Conservation (phyloP, 2,888 invertebrate species). For the Globia sparganii region DNA sequence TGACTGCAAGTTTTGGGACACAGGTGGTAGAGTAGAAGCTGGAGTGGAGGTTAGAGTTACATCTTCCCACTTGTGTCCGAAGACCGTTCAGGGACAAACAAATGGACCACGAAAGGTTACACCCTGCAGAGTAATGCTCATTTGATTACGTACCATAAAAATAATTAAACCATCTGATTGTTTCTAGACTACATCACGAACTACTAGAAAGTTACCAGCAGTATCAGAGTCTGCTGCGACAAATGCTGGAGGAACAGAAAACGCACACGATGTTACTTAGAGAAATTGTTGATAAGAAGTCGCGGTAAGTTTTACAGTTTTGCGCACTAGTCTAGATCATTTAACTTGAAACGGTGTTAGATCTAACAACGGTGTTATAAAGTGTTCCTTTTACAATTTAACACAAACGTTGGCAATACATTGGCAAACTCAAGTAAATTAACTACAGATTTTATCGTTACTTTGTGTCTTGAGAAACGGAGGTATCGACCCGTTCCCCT, state of each 20-base stretch:
- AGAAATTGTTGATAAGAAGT: conserved; percentile 79
- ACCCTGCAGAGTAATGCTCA: not conserved
- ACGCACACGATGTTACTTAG: conserved; percentile 91
- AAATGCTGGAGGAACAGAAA: conserved; percentile 93
- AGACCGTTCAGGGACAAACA: not conserved
- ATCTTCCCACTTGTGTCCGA: not conserved
- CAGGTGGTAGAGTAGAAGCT: not conserved
- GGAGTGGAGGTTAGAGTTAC: no score
- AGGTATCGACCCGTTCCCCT: not conserved
- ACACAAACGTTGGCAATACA: not conserved
- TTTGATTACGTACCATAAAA: not conserved
- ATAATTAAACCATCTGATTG: not conserved
- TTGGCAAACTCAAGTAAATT: not conserved
- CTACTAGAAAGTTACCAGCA: conserved; percentile 94
- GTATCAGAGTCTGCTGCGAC: conserved; percentile 93
- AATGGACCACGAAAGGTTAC: not conserved
- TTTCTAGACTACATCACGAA: conserved; percentile 92
- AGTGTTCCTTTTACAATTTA: not conserved
- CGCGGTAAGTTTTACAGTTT: conserved; percentile 72
- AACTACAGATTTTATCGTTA: not conserved
- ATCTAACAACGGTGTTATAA: not conserved
- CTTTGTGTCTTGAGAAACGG: not conserved
- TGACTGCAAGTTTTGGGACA: not conserved
- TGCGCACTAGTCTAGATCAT: not conserved
- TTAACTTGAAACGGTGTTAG: not conserved